Evolutionary conservation across 1,140 invertebrate species (phyloP), one percentile per base, ranked within the genome.

Genomic region (Micrasema longulum): DNA sequence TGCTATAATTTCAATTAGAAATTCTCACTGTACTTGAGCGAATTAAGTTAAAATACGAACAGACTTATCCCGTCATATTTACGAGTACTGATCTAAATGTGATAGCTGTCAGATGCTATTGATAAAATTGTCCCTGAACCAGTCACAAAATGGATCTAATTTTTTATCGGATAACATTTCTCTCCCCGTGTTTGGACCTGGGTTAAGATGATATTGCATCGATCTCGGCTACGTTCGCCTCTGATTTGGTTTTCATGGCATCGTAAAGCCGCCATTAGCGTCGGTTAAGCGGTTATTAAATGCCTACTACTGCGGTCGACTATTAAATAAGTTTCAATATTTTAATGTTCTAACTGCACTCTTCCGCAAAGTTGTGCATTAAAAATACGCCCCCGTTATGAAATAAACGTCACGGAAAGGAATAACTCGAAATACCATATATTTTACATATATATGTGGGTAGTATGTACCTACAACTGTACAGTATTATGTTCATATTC

Each of bases 221-320:
- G 38, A 41, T 64, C 36, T 47, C 16, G 20, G 9, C 23, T 26
- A 26, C 20, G 43, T 41, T 47, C 45, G 12, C 60, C 20, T 64
- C 47, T 64, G 60, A 64, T 64, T 64, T 47, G 41, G 41, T 16
- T 52, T 68, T 68, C 22, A 68, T 43, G 50, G 65, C 48, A 14
- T 53, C 65, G 50, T 68, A 53, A 68, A 68, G 31, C 65, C 31
- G 50, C 47, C 65, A 68, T 68, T 68, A 68, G 65, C 22, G 36
- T 43, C 50, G 65, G 65, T 68, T 68, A 53, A 52, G 50, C 52
- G 50, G 65, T 53, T 53, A 68, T 68, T 68, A 68, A 68, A 64
- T 64, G 38, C 60, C 60, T 36, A 22, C 41, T 64, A 31, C 47
- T 64, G 60, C 60, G 41, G 41, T 64, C 60, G 60, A 36, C 60